Percentiles rank a stretch among this genome's conserved stretches.
Conservation (phyloP, 2,888 invertebrate species). For the Drosophila basisetae region DNA sequence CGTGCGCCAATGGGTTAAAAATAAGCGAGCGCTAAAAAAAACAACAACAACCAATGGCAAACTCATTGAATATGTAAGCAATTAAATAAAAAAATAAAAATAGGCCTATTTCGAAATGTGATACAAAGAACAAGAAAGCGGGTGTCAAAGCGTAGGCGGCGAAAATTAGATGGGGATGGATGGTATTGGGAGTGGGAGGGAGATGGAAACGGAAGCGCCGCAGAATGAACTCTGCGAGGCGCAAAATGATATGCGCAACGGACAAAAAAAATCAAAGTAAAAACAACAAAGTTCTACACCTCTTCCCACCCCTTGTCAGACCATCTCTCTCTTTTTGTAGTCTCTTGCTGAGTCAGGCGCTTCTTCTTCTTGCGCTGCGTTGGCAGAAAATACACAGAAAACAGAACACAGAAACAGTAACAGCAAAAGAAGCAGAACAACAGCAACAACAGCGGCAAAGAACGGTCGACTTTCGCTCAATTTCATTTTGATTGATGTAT, state of each 20-base stretch:
- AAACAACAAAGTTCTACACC: constrained; percentile 5
- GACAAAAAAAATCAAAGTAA: constrained; percentile 4
- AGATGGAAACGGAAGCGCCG: constrained; percentile 8
- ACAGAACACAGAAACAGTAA: constrained; percentile 27
- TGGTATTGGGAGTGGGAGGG: background rate
- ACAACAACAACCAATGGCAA: constrained; percentile 53
- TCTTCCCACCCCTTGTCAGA: constrained; percentile 12
- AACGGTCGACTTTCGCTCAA: constrained; percentile 57
- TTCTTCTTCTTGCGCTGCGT: constrained; percentile 51
- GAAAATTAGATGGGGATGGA: background rate
- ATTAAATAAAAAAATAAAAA: constrained; percentile 33
- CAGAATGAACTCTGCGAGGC: constrained; percentile 54
- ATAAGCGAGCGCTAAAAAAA: constrained; percentile 35
- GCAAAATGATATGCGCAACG: constrained; percentile 72
- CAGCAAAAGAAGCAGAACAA: constrained; percentile 15
- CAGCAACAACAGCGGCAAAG: constrained; percentile 16
- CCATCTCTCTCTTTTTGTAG: constrained; percentile 4
- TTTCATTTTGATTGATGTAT: constrained; percentile 71
- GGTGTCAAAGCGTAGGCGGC: constrained; percentile 59
- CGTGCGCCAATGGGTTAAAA: constrained; percentile 46
- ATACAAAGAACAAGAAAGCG: constrained; percentile 28
- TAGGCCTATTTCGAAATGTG: constrained; percentile 69
- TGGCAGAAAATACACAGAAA: constrained; percentile 54
- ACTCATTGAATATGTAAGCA: constrained; percentile 56
- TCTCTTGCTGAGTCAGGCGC: constrained; percentile 35